Base-by-base conservation (phyloP, 2,888 invertebrate species). In the Crematogaster levior region DNA sequence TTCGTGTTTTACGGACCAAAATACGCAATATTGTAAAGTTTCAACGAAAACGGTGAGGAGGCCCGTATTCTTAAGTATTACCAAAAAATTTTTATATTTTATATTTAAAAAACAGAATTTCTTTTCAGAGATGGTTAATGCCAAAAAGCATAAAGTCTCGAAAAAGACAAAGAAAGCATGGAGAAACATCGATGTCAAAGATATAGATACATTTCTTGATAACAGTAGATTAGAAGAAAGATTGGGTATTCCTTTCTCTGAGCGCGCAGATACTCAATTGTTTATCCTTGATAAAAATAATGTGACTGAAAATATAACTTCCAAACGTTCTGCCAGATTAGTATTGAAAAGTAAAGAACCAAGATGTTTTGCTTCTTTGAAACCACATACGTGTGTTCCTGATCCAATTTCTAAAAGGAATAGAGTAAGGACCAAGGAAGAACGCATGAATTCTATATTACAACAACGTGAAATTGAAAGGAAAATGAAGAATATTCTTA, bases 181-280 rank as follows among this genome's bases (percentile, higher is more conserved):
- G 99, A 96, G 98, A 79, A 98, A 98, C 92, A 96, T 97, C 53
- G 97, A 98, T 93, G 97, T 97, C 27, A 95, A 95, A 82, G 98
- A 99, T 94, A 97, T 99, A 0, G 98, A 99, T 90, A 96, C 97
- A 7, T 98, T 97, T 93, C 95, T 99, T 15, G 98, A 98, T 88
- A 97, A 98, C 83, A 96, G 97, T 93, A 95, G 98, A 79, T 95
- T 97, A 12, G 98, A 98, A 88, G 98, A 98, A 95, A 96, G 98
- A 92, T 95, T 98, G 75, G 98, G 98, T 65, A 91, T 89, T 21
- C 92, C 94, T 12, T 92, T 95, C 83, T 86, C 92, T 0, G 95
- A 96, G 9, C 96, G 97, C 91, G 94, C 96, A 66, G 96, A 98
- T 94, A 96, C 96, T 40, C 97, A 97, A 85, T 93, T 98, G 27